Base-by-base conservation (phyloP, 1,140 invertebrate genomes). In the Telenomus remus region DNA sequence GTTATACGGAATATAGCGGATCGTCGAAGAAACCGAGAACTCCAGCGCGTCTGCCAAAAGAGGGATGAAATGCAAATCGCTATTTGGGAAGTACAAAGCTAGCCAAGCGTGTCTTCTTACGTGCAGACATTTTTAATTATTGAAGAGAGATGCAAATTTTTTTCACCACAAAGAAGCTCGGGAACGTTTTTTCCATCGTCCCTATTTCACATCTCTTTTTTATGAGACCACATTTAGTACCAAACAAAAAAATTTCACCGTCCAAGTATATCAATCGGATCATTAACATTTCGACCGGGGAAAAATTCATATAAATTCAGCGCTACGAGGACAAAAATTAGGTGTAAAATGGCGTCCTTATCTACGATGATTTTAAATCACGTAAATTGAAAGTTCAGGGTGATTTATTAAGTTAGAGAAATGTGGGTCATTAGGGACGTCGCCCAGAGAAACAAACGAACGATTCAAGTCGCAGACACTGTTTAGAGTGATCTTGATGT, bases 81-180 rank as follows among this genome's bases (percentile, higher is more conserved):
- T 64, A 74, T 60, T 56, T 15, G 13, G 46, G 48, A 56, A 61
- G 57, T 51, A 59, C 43, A 48, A 74, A 68, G 19, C 13, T 15
- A 60, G 48, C 19, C 69, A 63, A 56, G 33, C 60, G 43, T 72
- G 59, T 61, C 66, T 34, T 48, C 78, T 82, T 76, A 71, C 73
- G 64, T 64, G 73, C 49, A 54, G 72, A 77, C 68, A 77, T 75
- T 76, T 79, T 80, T 80, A 80, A 79, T 80, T 80, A 70, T 47
- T 56, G 13, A 71, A 69, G 51, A 60, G 39, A 61, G 64, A 27
- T 27, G 19, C 19, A 27, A 27, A 27, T 27, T 27, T 6, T 3
- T 27, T n/a, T n/a, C n/a, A 6, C 19, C 19, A 27, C 19, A 27
- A 27, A 27, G 19, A 27, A 27, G n/a, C 42, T 33, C 37, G 1